Conservation (phyloP, 2,888 invertebrate species). For the Orthosia gracilis region DNA sequence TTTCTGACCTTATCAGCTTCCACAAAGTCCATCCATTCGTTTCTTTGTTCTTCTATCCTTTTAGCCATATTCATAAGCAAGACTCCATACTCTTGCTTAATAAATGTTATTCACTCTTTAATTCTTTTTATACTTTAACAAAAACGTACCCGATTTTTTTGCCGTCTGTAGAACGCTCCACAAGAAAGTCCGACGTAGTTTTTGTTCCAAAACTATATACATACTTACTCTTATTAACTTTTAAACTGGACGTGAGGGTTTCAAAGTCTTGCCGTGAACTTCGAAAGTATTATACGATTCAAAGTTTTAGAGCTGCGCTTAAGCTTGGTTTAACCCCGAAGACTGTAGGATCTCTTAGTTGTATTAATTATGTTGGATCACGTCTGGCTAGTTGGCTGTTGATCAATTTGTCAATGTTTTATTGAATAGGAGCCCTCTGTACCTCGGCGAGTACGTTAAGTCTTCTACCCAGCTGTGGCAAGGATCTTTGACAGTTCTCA, state of each 20-base stretch:
- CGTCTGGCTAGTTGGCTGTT: conserved; percentile 26
- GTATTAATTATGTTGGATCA: conserved; percentile 51
- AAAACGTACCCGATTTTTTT: not conserved
- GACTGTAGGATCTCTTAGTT: not conserved
- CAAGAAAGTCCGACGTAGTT: conserved; percentile 15
- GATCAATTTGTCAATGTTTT: conserved; percentile 19
- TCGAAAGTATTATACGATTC: conserved; percentile 46
- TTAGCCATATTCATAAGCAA: not conserved
- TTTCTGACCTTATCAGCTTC: not conserved
- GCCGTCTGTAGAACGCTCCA: conserved; percentile 4
- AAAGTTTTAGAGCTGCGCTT: conserved; percentile 36
- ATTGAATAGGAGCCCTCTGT: not conserved
- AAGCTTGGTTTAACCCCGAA: conserved; percentile 28
- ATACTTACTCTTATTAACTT: conserved; percentile 48
- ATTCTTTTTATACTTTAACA: too few relatives aligned
- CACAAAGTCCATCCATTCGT: not conserved
- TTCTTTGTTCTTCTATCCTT: not conserved
- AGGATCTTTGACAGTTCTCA: conserved; percentile 10
- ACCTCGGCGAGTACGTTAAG: conserved; percentile 3
- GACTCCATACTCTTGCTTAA: too few relatives aligned
- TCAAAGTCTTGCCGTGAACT: conserved; percentile 32
- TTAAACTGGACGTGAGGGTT: conserved; percentile 37
- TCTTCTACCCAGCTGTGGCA: not conserved
- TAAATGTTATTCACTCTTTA: too few relatives aligned
- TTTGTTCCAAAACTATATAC: conserved; percentile 34